phyloP scores from a whole-genome alignment of 2,888 invertebrate genomes.

The Chloroclysta siterata region DNA sequence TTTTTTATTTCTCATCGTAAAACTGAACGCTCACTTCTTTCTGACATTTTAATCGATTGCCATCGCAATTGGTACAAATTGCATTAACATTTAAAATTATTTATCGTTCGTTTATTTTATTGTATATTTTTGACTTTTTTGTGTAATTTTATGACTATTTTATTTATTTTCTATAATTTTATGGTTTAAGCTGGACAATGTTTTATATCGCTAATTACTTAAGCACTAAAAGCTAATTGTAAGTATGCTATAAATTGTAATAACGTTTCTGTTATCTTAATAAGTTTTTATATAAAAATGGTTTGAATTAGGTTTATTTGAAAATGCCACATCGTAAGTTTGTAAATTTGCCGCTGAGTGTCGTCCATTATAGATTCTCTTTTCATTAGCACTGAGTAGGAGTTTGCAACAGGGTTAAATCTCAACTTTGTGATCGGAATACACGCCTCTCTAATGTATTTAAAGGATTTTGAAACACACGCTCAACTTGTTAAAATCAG shows the following conservation, averaged over 20 bases:
- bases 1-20: constrained; percentile 6
- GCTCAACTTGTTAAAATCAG: background rate
- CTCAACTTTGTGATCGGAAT: constrained; percentile 44
- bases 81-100: constrained; percentile 12
- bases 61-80: constrained; percentile 11
- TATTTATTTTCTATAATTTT: background rate
- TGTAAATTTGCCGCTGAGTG: constrained; percentile 37
- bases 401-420: constrained; percentile 58
- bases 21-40: constrained; percentile 3
- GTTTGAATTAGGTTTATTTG: background rate
- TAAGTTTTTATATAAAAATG: background rate
- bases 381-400: constrained; percentile 59
- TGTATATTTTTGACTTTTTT: background rate
- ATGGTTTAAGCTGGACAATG: background rate
- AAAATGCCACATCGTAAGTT: constrained; percentile 45
- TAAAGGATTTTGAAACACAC: constrained; percentile 26
- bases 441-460: constrained; percentile 38
- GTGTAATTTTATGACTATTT: background rate
- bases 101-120: constrained; percentile 4
- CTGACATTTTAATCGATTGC: constrained; percentile 11
- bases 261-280: background rate
- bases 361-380: constrained; percentile 69
- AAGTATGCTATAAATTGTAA: background rate
- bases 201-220: background rate
- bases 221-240: background rate